Conservation (phyloP, 2,113 vertebrate species). For the Pipra filicauda region DNA sequence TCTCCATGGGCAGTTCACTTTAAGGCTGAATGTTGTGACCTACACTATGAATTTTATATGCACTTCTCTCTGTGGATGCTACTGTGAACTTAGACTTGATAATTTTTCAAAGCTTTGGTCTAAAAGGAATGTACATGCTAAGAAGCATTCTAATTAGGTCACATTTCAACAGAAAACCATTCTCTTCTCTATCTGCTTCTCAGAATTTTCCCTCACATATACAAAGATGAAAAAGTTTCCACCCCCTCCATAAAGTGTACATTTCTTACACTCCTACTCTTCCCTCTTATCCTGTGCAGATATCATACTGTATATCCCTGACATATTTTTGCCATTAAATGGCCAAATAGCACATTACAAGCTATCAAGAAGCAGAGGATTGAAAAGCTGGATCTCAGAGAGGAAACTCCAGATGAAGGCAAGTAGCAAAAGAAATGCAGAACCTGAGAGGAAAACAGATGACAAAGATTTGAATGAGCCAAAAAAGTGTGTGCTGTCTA, state of each 20-base stretch:
- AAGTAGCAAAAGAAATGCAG: slow-evolving; percentile 2
- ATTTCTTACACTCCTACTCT: not conserved
- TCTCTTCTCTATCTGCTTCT: not conserved
- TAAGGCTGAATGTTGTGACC: not conserved
- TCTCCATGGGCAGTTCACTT: not conserved
- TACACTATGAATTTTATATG: not conserved
- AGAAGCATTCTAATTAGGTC: not conserved
- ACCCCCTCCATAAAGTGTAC: not conserved
- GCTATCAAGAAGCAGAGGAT: not conserved
- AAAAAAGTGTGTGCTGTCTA: not conserved
- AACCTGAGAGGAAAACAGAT: not conserved
- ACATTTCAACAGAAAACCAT: not conserved
- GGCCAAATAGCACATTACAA: not conserved
- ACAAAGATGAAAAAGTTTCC: not conserved
- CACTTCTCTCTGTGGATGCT: not conserved
- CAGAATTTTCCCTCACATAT: not conserved
- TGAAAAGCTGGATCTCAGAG: not conserved
- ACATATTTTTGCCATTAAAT: slow-evolving; percentile 4
- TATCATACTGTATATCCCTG: not conserved
- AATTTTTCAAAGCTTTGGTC: not conserved
- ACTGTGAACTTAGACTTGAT: not conserved
- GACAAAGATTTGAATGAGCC: not conserved
- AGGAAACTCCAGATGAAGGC: not conserved
- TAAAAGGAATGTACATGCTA: not conserved
- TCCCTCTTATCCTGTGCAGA: not conserved